Evolutionary conservation across 2,113 vertebrate species (phyloP), one percentile per base, ranked within the genome.

Genomic region (Eolophus roseicapilla): DNA sequence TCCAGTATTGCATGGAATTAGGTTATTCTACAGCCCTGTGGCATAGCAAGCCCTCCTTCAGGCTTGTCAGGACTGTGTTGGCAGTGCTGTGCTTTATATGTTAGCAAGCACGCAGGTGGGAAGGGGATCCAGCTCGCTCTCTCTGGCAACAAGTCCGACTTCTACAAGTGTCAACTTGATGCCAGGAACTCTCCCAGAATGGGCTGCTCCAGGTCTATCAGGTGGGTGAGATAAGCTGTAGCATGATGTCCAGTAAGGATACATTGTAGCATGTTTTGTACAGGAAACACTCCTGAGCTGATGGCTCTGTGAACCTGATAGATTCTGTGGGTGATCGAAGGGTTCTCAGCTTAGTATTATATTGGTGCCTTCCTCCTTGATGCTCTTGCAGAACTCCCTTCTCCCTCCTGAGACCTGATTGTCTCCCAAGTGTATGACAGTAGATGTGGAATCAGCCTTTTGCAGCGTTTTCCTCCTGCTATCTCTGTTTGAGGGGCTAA

Each of bases 331-430:
- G 50, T 64, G 50, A 43, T 50, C 23, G 17, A 50, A 37, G 29
- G 11, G 33, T 71, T 78, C 5, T 11, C 53, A 39, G 53, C 47
- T 41, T 25, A 28, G 33, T 33, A 12, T 50, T 44, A 3, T 17
- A 23, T n/a, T 24, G 59, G 25, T 71, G 13, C 28, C 37, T 74
- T 14, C 25, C 19, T 73, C 50, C 77, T 57, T 53, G n/a, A 18
- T 46, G 65, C 39, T 37, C 41, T 43, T 70, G 6, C 0, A 0
- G 9, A 83, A 57, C 62, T 81, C 50, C 9, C 0, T 73, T 86
- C 55, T 90, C 33, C 44, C 8, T 85, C 20, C n/a, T 2, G 15
- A 74, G 49, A 31, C 35, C 14, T 33, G 18, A 46, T 57, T 6
- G 0, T 73, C 29, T 82, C 63, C 53, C 49, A 44, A 0, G 55